Evolutionary conservation across 92 coral and sea anemone species (phyloP).

Genomic region (Umimayanthus kanabou): DNA sequence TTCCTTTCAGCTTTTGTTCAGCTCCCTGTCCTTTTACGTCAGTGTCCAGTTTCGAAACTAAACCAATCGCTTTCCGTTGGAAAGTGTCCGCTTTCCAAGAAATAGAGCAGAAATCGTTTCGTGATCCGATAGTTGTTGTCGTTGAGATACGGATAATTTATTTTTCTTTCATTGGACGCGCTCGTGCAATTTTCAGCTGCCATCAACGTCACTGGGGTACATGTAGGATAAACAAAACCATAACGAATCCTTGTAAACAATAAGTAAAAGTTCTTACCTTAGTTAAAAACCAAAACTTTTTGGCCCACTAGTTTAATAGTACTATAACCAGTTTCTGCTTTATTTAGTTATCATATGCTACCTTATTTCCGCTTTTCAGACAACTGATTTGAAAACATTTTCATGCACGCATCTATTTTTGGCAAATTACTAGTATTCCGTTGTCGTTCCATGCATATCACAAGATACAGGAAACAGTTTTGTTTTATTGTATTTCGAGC

Average conservation of each 20-base stretch:
- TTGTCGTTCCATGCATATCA: constrained; percentile 6
- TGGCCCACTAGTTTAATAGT: too few species aligned
- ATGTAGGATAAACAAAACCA: background rate
- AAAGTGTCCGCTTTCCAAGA: background rate
- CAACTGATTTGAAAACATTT: background rate
- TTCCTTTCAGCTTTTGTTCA: constrained; percentile 8
- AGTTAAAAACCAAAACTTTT: background rate
- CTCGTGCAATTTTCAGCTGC: background rate
- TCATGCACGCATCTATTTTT: constrained; percentile 5
- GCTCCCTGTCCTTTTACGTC: constrained; percentile 31
- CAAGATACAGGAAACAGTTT: constrained; percentile 22
- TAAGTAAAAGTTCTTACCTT: background rate
- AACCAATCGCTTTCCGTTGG: background rate
- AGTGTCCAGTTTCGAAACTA: constrained; percentile 38
- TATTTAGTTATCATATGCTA: too few species aligned
- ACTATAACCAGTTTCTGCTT: background rate
- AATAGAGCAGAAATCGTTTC: background rate
- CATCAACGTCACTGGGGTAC: background rate
- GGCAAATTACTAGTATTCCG: constrained; percentile 2
- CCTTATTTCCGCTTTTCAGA: too few species aligned
- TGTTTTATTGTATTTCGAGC: constrained; percentile 19
- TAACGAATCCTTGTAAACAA: background rate
- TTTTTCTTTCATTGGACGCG: background rate
- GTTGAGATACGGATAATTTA: too few species aligned
- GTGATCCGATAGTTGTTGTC: background rate